Base-by-base conservation (phyloP, 2,888 invertebrate species). In the Amphimallon solstitiale region DNA sequence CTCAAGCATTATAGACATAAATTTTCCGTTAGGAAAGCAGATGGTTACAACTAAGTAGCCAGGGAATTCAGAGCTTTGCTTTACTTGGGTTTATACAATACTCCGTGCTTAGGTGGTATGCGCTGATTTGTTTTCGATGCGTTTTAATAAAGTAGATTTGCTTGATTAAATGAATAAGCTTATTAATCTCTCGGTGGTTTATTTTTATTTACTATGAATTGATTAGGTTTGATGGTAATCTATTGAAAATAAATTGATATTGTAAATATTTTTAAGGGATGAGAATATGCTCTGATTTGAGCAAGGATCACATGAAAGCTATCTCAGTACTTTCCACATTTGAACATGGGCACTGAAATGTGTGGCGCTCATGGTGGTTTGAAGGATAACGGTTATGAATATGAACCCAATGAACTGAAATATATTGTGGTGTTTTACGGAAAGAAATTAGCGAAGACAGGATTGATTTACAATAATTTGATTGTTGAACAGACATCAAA, bases 281-380 rank as follows among this genome's bases (percentile, higher is more conserved):
- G 65, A 68, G 80, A 65, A 72, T 81, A 12, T 66, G 73, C 62
- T 67, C 73, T 23, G 69, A 77, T 23, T 69, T 80, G 56, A 76
- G 74, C 2, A 75, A 79, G 65, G 77, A 79, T 62, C 76, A 79
- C 10, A 74, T 80, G 63, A 80, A 79, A 68, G 81, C 76, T 0
- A 72, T 81, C n/a, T 76, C 81, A 0, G 70, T 75, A 9, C 65
- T 81, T 14, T 70, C 79, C 2, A 77, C 78, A 0, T 80, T 79
- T 68, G 77, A 77, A 68, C 75, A 80, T 64, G 76, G 79, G 80
- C 1, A 75, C 80, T 9, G 74, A 76, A 9, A 71, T 80, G 70
- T 71, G 75, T 15, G 81, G 82, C 3, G 76, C 78, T 0, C 76
- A 77, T 69, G 81, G 80, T 6, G 80, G 79, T 4, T 72, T 82